These are phyloP conservation scores for Trematomus loennbergii DNA, from an alignment of 2,113 vertebrate species.

Conservation along the genomic window DNA sequence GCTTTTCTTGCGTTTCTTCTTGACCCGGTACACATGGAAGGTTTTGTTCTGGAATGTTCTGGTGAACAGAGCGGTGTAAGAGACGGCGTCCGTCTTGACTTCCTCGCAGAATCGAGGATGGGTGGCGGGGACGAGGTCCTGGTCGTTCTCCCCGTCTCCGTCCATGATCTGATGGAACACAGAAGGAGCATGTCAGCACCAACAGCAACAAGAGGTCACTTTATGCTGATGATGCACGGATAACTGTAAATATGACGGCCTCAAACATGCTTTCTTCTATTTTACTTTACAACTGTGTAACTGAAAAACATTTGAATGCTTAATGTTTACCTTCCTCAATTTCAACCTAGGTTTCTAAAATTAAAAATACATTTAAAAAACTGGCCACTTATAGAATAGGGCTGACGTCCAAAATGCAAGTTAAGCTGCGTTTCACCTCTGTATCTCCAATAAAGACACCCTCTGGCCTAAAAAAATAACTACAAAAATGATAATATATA, in stretches of 20 bases:
- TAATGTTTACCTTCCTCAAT: too few relatives aligned
- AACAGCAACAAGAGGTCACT: neutral
- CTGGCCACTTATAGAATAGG: too few relatives aligned
- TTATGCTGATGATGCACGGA: neutral
- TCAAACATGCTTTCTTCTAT: neutral
- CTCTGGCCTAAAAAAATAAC: too few relatives aligned
- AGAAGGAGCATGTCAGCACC: neutral
- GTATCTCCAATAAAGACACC: too few relatives aligned
- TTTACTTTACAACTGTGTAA: too few relatives aligned
- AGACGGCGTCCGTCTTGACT: slow-evolving; percentile 85
- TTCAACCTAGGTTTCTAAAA: too few relatives aligned
- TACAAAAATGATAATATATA: too few relatives aligned
- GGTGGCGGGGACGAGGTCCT: slow-evolving; percentile 85
- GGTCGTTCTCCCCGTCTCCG: slow-evolving; percentile 90
- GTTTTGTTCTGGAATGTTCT: slow-evolving; percentile 96
- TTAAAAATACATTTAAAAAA: too few relatives aligned
- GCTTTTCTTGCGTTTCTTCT: slow-evolving; percentile 80
- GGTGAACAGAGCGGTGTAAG: slow-evolving; percentile 87
- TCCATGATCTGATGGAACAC: slow-evolving; percentile 90
- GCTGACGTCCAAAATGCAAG: too few relatives aligned
- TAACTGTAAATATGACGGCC: slow-evolving; percentile 7
- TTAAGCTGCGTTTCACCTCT: too few relatives aligned
- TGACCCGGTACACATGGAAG: slow-evolving; percentile 93
- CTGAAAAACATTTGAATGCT: too few relatives aligned
- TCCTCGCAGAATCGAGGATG: slow-evolving; percentile 95